phyloP scores from a whole-genome alignment of 2,113 vertebrate species.

The Recurvirostra avosetta region DNA sequence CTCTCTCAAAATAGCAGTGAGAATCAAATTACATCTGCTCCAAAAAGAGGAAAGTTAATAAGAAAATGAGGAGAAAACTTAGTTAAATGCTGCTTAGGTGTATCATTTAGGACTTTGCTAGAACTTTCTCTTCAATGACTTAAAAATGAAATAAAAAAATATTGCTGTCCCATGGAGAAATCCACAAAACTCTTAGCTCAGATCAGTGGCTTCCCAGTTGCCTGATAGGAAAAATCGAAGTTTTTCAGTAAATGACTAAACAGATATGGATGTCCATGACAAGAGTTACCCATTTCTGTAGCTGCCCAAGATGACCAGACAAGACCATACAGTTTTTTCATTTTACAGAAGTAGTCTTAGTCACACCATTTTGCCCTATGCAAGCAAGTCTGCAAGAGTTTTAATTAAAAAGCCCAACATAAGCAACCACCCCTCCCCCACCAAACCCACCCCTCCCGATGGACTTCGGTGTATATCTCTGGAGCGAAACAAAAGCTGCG shows the following conservation, averaged over 20 bases:
- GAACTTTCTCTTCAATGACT: background rate
- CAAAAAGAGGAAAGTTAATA: background rate
- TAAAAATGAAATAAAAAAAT: background rate
- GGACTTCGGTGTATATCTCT: background rate
- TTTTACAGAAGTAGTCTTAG: background rate
- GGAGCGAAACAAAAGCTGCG: background rate
- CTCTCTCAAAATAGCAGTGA: background rate
- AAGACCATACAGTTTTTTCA: background rate
- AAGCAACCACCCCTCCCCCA: background rate
- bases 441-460: background rate
- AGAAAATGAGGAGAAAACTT: background rate
- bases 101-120: background rate
- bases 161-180: background rate
- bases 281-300: background rate
- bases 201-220: background rate
- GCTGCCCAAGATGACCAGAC: background rate
- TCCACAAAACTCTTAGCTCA: background rate
- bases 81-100: background rate
- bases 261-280: background rate
- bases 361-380: background rate
- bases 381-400: background rate
- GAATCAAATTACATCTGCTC: background rate
- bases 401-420: background rate
- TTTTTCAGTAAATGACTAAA: slow-evolving; percentile 7
- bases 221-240: background rate